A percentile compares a stretch with the other conserved stretches of the same genome.
These are phyloP conservation scores for Hololepta plana DNA, from an alignment of 2,888 invertebrate genomes.

Conservation along the genomic window DNA sequence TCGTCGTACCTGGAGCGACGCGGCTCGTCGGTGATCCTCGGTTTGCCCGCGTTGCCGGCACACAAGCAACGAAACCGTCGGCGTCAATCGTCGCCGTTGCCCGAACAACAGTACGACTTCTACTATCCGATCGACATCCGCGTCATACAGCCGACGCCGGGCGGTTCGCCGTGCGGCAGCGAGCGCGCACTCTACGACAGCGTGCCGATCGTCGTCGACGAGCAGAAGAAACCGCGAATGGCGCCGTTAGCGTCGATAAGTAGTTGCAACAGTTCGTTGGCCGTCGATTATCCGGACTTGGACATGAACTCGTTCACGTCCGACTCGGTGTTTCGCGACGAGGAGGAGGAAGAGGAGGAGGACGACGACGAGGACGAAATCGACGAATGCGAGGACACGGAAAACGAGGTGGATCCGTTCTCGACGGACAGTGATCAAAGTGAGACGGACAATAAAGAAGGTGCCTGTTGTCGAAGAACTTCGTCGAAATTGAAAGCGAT, in stretches of 20 bases:
- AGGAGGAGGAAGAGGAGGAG: slow-evolving; percentile 27
- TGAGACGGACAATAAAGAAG: slow-evolving; percentile 19
- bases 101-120: slow-evolving; percentile 24
- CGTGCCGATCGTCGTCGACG: slow-evolving; percentile 10
- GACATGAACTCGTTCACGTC: slow-evolving; percentile 52
- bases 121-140: slow-evolving; percentile 28
- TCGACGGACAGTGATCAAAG: slow-evolving; percentile 65
- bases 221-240: slow-evolving; percentile 27
- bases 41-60: slow-evolving; percentile 42
- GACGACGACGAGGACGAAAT: slow-evolving; percentile 15
- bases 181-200: slow-evolving; percentile 35
- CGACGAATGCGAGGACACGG: slow-evolving; percentile 48
- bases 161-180: slow-evolving; percentile 64
- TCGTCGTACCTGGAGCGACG: slow-evolving; percentile 69
- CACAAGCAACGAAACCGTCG: slow-evolving; percentile 25
- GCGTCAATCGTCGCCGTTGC: slow-evolving; percentile 22
- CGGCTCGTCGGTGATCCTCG: slow-evolving; percentile 60
- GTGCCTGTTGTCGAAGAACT: slow-evolving; percentile 13
- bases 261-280: slow-evolving; percentile 52
- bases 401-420: slow-evolving; percentile 69
- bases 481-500: slow-evolving; percentile 1
- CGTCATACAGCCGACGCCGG: slow-evolving; percentile 66
- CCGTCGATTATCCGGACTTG: slow-evolving; percentile 45
- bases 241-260: slow-evolving; percentile 69
- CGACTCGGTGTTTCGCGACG: slow-evolving; percentile 63